phyloP scores from a whole-genome alignment of 2,888 invertebrate species.

The Platycnemis pennipes region DNA sequence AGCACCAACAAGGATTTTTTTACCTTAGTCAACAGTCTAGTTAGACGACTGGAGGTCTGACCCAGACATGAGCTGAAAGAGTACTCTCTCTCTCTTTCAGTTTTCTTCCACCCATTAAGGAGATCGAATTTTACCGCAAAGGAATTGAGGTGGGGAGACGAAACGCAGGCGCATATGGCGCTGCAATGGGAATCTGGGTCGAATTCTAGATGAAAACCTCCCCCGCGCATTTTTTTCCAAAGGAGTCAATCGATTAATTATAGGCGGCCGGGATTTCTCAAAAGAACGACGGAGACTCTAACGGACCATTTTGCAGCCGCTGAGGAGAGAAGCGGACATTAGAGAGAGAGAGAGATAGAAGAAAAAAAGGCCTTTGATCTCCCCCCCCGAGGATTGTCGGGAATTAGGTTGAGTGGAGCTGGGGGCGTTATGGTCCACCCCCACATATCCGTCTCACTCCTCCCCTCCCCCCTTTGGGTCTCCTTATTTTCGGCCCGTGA shows the following conservation, averaged over 20 bases:
- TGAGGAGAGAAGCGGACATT: not conserved
- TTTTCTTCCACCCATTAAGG: not conserved
- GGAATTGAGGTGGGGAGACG: not conserved
- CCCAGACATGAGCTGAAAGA: not conserved
- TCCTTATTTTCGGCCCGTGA: not conserved
- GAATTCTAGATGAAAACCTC: not conserved
- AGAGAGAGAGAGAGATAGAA: not conserved
- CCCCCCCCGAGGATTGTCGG: not conserved
- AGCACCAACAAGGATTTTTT: not conserved
- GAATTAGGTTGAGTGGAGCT: not conserved
- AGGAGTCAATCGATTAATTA: slow-evolving; percentile 20
- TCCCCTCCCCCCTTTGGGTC: not conserved
- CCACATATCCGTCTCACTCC: not conserved
- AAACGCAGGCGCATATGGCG: not conserved
- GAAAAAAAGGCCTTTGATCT: not conserved
- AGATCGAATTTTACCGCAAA: not conserved
- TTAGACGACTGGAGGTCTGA: not conserved
- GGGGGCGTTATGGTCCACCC: not conserved
- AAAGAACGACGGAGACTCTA: not conserved
- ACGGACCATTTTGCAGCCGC: slow-evolving; percentile 34
- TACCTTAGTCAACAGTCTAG: not conserved
- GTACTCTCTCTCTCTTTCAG: not conserved
- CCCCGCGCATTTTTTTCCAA: not conserved
- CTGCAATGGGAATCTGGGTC: not conserved
- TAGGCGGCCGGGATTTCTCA: not conserved